A percentile compares a stretch with the other conserved stretches of the same genome.
These are phyloP conservation scores for Trypoxylon attenuatum DNA, from an alignment of 2,888 invertebrate genomes.

Conservation along the genomic window DNA sequence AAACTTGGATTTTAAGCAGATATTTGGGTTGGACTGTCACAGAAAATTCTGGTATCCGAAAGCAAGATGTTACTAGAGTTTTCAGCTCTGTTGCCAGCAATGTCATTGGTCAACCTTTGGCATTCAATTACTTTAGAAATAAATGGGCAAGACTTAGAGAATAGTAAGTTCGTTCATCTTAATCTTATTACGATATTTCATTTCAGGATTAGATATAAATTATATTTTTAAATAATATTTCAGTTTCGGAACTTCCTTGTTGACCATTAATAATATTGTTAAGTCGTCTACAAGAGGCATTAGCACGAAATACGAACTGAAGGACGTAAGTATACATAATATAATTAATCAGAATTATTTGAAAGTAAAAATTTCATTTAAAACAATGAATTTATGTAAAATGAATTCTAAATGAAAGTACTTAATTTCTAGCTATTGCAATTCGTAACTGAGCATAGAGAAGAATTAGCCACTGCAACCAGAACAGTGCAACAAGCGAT, in stretches of 20 bases:
- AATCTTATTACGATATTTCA: background rate
- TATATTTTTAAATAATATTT: background rate
- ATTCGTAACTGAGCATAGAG: slow-evolving; percentile 80
- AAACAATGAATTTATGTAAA: no score
- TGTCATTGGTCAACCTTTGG: slow-evolving; percentile 87
- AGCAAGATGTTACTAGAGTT: slow-evolving; percentile 87
- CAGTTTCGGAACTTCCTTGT: slow-evolving; percentile 85
- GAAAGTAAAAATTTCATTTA: no score
- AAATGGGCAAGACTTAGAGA: slow-evolving; percentile 84
- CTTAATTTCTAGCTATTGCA: slow-evolving; percentile 79
- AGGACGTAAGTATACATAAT: slow-evolving; percentile 79
- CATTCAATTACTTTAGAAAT: slow-evolving; percentile 85
- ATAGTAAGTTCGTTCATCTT: slow-evolving; percentile 79
- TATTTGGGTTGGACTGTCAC: slow-evolving; percentile 85
- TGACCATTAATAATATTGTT: slow-evolving; percentile 82
- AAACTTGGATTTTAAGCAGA: slow-evolving; percentile 87
- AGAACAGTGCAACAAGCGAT: slow-evolving; percentile 87
- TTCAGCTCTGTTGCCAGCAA: slow-evolving; percentile 86
- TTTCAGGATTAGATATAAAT: background rate
- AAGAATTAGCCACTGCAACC: slow-evolving; percentile 80
- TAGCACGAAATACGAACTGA: slow-evolving; percentile 84
- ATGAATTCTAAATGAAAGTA: no score
- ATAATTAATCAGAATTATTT: background rate
- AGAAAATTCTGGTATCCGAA: slow-evolving; percentile 85
- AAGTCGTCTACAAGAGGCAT: slow-evolving; percentile 84